Evolutionary conservation across 2,888 invertebrate genomes (phyloP), one percentile per base, ranked within the genome.

Genomic region (Drosophila austrosaltans): DNA sequence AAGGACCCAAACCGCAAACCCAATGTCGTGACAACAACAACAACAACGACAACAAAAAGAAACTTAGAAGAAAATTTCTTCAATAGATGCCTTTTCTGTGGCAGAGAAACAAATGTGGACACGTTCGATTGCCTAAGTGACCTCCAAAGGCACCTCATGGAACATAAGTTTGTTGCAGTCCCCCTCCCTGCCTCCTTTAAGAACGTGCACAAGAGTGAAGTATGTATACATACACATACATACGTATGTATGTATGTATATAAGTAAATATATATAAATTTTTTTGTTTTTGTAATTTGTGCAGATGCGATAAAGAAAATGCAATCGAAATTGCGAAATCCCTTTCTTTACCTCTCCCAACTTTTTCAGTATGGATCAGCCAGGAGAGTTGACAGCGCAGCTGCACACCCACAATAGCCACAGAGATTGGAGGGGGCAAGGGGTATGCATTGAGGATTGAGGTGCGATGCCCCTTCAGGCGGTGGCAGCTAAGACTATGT

Each of bases 291-390:
- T 78, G 81, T 78, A 78, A 83, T 81, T 83, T 79, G 84, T 83
- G 81, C 64, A 78, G 75, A 69, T 83, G 78, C 79, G 81, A 81
- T 83, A 83, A 66, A 76, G 67, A 78, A 78, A 81, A 83, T 81
- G 79, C 78, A 79, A 83, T 78, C 81, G 78, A 64, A 67, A 69
- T 69, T 30, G 69, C 68, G 54, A 32, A 60, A 12, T 53, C 54
- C 68, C 57, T 74, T 69, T 74, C 36, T 36, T 36, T 36, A 36
- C 36, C 36, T 68, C 69, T 58, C 67, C 68, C 57, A 44, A 58
- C 69, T 61, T 57, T 62, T 32, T 62, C 62, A 39, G 62, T 48
- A 63, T 72, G 69, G 75, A 75, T 75, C 72, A 72, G 62, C 25
- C 32, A 42, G 58, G 12, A 56, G 28, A 53, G 73, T 73, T 75